Base-by-base conservation (phyloP, 2,888 invertebrate species). In the Ectropis crepuscularia region DNA sequence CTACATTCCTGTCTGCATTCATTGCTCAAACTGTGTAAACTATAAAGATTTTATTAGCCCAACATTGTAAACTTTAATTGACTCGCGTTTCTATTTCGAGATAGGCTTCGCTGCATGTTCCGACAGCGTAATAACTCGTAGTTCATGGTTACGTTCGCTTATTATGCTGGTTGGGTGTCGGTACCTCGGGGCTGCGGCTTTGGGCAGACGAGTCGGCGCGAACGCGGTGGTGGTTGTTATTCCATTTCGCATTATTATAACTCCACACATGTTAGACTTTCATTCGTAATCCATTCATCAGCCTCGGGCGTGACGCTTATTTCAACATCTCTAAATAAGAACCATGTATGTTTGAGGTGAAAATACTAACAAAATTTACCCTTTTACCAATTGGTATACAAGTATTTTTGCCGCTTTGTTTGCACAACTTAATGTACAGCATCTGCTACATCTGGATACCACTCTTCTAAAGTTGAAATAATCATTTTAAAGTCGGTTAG, bases 241-340 rank as follows among this genome's bases (percentile, higher is more conserved):
- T 87, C 83, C 83, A 88, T 89, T 89, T 86, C 80, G 80, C 76
- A 82, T 87, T 88, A 88, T 87, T 87, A 84, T 81, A 76, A 80
- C 76, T 78, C 80, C 74, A 73, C 73, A 71, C 77, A 76, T 74
- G 79, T 81, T 82, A 81, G 79, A 85, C 87, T 88, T 89, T 87
- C 88, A 86, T 85, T 81, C 77, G 81, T 87, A 87, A 90, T 87
- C 82, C 87, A 81, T 70, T 68, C 74, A 75, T 75, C 74, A 80
- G 74, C 72, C 78, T 75, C 78, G 73, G 86, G 86, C 85, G 77
- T 87, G 87, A 80, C 75, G 72, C 79, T 28, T 28, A 81, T 81
- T 76, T 75, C 73, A 76, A 76, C 70, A 74, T 68, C 70, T 65
- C 63, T 63, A 65, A 74, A 74, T 73, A 67, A 70, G 71, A 74